A percentile compares a stretch with the other conserved stretches of the same genome.
Evolutionary conservation across 2,113 vertebrate species (phyloP).

Genomic region (Amphilophus citrinellus): DNA sequence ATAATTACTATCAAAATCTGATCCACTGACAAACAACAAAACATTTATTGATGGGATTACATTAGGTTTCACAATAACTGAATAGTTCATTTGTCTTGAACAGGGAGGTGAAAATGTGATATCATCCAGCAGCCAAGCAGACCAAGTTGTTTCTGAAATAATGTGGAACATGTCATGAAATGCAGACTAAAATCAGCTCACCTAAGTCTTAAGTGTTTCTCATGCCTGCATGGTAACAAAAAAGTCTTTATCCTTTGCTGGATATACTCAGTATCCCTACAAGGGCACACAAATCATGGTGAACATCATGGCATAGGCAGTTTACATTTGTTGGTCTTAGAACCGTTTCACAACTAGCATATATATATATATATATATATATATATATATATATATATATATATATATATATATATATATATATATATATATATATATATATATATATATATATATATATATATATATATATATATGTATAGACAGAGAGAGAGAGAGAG

Average conservation of each 20-base stretch:
- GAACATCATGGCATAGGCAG: too few species aligned
- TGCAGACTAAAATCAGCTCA: not conserved
- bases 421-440: too few species aligned
- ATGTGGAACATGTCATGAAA: not conserved
- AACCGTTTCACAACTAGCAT: not conserved
- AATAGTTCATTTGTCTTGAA: slow-evolving; percentile 3
- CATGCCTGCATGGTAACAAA: not conserved
- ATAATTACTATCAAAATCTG: slow-evolving; percentile 11
- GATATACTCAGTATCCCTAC: not conserved
- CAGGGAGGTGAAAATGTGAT: not conserved
- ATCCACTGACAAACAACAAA: not conserved
- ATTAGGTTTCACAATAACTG: not conserved
- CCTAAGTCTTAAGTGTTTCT: not conserved
- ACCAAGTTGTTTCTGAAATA: not conserved
- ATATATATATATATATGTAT: too few species aligned
- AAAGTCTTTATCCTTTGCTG: not conserved
- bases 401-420: too few species aligned
- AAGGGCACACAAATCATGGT: not conserved
- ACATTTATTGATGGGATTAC: not conserved
- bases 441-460: too few species aligned
- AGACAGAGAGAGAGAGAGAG: too few species aligned
- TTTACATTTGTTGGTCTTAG: not conserved
- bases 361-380: too few species aligned
- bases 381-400: too few species aligned
- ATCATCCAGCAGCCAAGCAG: not conserved